Evolutionary conservation across 2,113 vertebrate genomes (phyloP), one percentile per base, ranked within the genome.

Genomic region (Dasyornis broadbenti): DNA sequence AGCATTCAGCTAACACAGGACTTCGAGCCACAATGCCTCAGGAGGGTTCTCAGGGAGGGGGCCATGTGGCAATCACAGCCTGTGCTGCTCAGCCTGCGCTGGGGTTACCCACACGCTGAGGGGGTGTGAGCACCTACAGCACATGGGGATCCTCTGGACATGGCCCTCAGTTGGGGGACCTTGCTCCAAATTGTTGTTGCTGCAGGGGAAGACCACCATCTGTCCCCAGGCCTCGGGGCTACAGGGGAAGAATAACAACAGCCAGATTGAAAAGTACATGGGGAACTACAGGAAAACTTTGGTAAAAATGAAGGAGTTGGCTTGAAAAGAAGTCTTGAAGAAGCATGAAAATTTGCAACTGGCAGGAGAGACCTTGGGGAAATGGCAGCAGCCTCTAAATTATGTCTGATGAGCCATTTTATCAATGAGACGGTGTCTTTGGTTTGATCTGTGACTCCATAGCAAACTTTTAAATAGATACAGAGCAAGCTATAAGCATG

Each of bases 61-160:
- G 5, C 17, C 35, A 40, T 16, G 15, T 4, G 24, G 31, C 44
- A 61, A 16, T 63, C 56, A 20, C 24, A 64, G 40, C n/a, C 63
- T 53, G 57, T 52, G 33, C 40, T 50, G 20, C 5, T 3, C 33
- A 78, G 50, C 12, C 24, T 5, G 6, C 27, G 24, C 76, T 44
- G 37, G 37, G 11, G 15, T 22, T 68, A 13, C 10, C 28, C 27
- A 39, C 23, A 15, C 3, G 0, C 76, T n/a, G 61, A 59, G 35
- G 40, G 23, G 24, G 1, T 60, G 16, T 30, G 53, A 84, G 72
- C 20, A 27, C 27, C 35, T 16, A 8, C 53, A 28, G 68, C 4
- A 0, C 1, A 0, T 16, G 60, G 21, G 33, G 24, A 57, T 37
- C 5, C 47, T 13, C 37, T 22, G 2, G 2, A 8, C 24, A 13